Conservation (phyloP, 2,113 vertebrate genomes). For the Nycticryphes semicollaris region DNA sequence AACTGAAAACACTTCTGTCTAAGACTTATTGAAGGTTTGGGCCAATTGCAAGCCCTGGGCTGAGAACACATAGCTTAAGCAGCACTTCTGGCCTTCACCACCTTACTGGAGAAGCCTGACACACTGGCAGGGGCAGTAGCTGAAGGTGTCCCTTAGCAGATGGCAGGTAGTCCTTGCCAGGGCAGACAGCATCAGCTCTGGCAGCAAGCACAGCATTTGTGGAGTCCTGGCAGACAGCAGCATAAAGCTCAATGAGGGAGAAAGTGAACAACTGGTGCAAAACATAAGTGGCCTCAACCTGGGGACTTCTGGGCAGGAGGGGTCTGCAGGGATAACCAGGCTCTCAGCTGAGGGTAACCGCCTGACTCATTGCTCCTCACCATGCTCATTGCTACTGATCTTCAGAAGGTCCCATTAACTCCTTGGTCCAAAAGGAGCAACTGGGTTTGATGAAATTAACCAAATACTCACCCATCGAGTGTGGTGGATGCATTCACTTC, state of each 20-base stretch:
- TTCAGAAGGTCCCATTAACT: neutral
- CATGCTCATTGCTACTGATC: neutral
- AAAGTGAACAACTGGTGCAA: neutral
- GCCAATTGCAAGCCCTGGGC: neutral
- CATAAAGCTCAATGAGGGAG: neutral
- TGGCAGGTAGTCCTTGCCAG: neutral
- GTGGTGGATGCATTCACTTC: accelerated
- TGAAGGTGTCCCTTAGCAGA: slow-evolving; percentile 12
- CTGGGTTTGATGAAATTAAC: neutral
- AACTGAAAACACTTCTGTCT: neutral
- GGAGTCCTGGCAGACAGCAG: neutral
- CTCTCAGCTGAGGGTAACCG: neutral
- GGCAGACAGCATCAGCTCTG: neutral
- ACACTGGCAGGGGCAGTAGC: neutral
- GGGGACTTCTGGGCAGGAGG: neutral
- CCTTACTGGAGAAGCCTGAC: neutral
- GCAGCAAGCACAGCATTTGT: neutral
- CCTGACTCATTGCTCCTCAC: neutral
- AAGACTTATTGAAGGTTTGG: neutral
- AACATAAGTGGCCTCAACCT: neutral
- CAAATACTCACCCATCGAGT: accelerated
- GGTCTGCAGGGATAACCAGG: neutral
- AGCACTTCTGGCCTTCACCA: neutral
- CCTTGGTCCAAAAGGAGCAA: neutral
- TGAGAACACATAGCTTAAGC: neutral